Base-by-base conservation (phyloP, 2,113 vertebrate species). In the Guaruba guarouba region DNA sequence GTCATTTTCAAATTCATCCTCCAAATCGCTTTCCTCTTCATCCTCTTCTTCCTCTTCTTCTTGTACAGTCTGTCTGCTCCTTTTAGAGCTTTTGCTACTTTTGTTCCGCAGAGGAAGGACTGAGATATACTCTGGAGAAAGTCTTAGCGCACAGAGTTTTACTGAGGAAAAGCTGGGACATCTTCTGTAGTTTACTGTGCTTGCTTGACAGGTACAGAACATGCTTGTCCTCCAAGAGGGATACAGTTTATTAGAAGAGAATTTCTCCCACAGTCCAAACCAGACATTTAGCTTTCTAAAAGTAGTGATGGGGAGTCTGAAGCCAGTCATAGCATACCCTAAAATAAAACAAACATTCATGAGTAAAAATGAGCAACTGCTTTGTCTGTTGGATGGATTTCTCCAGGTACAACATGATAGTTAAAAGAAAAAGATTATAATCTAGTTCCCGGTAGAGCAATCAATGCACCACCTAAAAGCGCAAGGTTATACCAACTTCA, bases 11-110 rank as follows among this genome's bases (percentile, higher is more conserved):
- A 90, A 91, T 93, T 98, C 98, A 39, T 99, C 98, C 67, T 99
- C 99, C 75, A 96, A 97, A 90, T 98, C 95, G 1, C 97, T 98
- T 59, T 96, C 95, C 81, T 87, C 75, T 18, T 97, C 90, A 3
- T 97, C 95, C 10, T 97, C 96, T 10, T 98, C 98, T 3, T 98
- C 98, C 17, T 98, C 97, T 6, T 98, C 96, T 57, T 98, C 96
- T 52, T 97, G 95, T 20, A 93, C 3, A 3, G 80, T 75, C 86
- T 93, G 97, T 31, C 96, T 97, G 24, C 89, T 94, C 70, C 98
- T 99, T 96, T 98, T 98, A 80, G 98, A 98, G 63, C 95, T 97
- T 95, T 98, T 98, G 90, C 91, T 98, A 97, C 99, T 98, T 98
- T 99, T 99, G 86, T 98, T 98, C 90, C 99, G 97, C 67, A 98